phyloP scores from a whole-genome alignment of 2,113 vertebrate species.

The Xiphophorus hellerii region DNA sequence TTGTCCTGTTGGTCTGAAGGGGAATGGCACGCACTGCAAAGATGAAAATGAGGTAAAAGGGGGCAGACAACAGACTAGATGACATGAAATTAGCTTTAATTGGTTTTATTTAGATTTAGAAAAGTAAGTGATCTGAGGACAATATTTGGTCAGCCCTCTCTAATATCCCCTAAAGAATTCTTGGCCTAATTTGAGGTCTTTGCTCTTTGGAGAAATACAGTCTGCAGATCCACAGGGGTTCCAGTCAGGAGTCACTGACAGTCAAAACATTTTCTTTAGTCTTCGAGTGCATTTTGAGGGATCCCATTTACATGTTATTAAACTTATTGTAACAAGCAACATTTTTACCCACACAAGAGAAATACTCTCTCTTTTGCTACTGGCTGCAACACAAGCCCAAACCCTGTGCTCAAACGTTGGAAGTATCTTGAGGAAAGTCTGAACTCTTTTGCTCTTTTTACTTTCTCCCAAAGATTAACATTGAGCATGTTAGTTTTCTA shows the following conservation, averaged over 20 bases:
- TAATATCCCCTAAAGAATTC: not conserved
- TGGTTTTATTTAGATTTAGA: not conserved
- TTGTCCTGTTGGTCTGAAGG: constrained; percentile 89
- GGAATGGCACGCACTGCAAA: constrained; percentile 92
- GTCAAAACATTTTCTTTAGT: not conserved
- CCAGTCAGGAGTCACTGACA: not conserved
- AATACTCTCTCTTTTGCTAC: not conserved
- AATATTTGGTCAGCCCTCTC: not conserved
- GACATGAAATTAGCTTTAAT: not conserved
- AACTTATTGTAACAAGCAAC: not conserved
- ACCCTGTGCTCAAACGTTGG: not conserved
- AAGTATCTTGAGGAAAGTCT: no score
- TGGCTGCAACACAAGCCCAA: constrained; percentile 1
- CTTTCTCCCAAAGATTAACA: not conserved
- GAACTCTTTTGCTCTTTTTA: no score
- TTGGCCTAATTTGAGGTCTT: not conserved
- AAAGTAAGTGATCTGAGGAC: not conserved
- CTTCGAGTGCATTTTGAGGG: not conserved
- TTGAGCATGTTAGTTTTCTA: not conserved
- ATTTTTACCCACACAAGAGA: not conserved
- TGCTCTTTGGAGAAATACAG: not conserved
- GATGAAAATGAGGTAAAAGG: constrained; percentile 91
- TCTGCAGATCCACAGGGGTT: not conserved
- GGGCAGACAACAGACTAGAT: not conserved
- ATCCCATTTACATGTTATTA: not conserved